Evolutionary conservation across 2,888 invertebrate species (phyloP).

Genomic region (Deladenus siricidicola): DNA sequence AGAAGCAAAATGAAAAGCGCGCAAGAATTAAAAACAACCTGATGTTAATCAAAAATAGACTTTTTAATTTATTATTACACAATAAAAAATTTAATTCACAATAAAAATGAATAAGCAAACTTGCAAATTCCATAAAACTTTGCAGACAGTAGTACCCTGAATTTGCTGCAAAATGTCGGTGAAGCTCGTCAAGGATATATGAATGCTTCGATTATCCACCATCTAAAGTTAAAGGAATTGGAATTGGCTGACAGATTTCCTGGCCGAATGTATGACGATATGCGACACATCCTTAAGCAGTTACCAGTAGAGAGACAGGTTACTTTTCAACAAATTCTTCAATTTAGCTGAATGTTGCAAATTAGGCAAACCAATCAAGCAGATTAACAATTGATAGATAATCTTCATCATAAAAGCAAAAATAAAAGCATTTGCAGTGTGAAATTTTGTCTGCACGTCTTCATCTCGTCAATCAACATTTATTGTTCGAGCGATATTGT

Average conservation of each 20-base stretch:
- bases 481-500: conserved; percentile 35
- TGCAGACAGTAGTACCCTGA: too few species aligned
- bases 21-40: too few species aligned
- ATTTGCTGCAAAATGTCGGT: conserved; percentile 12
- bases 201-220: conserved; percentile 25
- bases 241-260: conserved; percentile 32
- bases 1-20: too few species aligned
- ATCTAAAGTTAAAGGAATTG: conserved; percentile 23
- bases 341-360: neutral
- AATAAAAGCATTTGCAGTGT: conserved; percentile 15
- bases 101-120: too few species aligned
- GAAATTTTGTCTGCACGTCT: conserved; percentile 32
- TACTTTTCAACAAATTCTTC: neutral
- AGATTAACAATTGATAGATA: neutral
- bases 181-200: conserved; percentile 21
- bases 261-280: conserved; percentile 31
- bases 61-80: too few species aligned
- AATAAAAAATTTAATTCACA: too few species aligned
- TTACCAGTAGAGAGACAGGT: conserved; percentile 30
- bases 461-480: conserved; percentile 35
- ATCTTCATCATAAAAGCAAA: too few species aligned
- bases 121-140: too few species aligned
- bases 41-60: too few species aligned
- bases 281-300: conserved; percentile 25
- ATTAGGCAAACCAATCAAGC: too few species aligned